Evolutionary conservation across 2,888 invertebrate species (phyloP).

Genomic region (Cyrtodaria siliqua): DNA sequence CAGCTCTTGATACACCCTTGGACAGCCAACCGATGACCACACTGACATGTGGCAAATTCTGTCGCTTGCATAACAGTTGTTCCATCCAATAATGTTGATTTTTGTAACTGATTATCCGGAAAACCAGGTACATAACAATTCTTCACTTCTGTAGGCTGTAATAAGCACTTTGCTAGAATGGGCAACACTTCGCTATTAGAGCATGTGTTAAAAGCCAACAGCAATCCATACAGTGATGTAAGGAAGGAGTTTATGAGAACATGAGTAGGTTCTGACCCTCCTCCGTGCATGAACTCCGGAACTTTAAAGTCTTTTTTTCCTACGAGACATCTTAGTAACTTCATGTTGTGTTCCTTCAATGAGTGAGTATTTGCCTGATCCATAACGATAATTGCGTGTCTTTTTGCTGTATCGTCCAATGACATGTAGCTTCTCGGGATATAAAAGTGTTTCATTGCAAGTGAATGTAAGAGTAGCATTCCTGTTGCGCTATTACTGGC

Average conservation of each 20-base stretch:
- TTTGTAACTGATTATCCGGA: slow-evolving; percentile 1
- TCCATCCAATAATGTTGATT: background rate
- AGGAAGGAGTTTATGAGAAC: slow-evolving; percentile 19
- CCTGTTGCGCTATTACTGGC: too few species aligned
- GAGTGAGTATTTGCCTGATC: background rate
- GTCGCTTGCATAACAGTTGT: background rate
- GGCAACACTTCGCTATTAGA: background rate
- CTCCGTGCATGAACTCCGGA: slow-evolving; percentile 12
- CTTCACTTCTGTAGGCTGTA: slow-evolving; percentile 3
- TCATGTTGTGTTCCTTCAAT: background rate
- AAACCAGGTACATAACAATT: slow-evolving; percentile 16
- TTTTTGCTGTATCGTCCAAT: slow-evolving; percentile 20
- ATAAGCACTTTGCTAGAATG: slow-evolving; percentile 13
- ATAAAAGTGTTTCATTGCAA: slow-evolving; percentile 31
- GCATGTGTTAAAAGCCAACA: background rate
- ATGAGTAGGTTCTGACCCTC: slow-evolving; percentile 17
- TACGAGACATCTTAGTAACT: slow-evolving; percentile 25
- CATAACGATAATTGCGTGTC: slow-evolving; percentile 7
- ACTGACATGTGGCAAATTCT: background rate
- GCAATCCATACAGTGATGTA: slow-evolving; percentile 9
- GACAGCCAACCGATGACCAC: too few species aligned
- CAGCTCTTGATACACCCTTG: too few species aligned
- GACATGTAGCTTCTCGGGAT: slow-evolving; percentile 14
- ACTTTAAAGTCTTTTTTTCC: slow-evolving; percentile 36
- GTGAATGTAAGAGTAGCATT: slow-evolving; percentile 8